These are phyloP conservation scores for Merluccius polli DNA, from an alignment of 2,797 vertebrate genomes.

Conservation along the genomic window DNA sequence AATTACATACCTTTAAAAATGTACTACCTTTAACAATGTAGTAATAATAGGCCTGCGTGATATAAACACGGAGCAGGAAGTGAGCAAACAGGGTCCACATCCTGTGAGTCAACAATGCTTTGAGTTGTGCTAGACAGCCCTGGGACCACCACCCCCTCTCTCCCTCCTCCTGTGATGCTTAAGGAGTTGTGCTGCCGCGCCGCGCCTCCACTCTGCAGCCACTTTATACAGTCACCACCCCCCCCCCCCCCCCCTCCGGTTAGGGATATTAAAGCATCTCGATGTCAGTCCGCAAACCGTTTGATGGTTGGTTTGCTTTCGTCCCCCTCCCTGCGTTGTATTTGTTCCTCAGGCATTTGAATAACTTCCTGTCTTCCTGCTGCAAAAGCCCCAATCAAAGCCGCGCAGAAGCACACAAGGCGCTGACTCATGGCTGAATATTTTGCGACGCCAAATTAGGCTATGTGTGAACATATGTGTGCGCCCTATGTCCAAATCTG, in stretches of 20 bases:
- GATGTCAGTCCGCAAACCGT: constrained; percentile 17
- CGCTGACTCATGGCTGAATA: neutral
- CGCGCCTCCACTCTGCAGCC: neutral
- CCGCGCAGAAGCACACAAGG: neutral
- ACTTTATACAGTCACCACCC: constrained; percentile 13
- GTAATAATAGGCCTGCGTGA: too few species aligned
- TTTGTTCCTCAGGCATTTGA: constrained; percentile 11
- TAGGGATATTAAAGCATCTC: constrained; percentile 34
- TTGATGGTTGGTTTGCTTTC: neutral
- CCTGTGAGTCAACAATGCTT: constrained; percentile 54
- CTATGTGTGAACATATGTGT: neutral
- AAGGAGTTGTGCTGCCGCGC: neutral
- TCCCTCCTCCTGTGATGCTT: constrained; percentile 18
- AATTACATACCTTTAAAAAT: too few species aligned
- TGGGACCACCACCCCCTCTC: too few species aligned
- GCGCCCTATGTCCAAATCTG: neutral
- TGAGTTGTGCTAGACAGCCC: constrained; percentile 51
- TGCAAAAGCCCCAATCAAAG: neutral
- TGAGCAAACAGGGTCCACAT: neutral
- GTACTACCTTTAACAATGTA: neutral
- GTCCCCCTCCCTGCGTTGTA: constrained; percentile 3
- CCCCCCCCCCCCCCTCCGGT: constrained; percentile 27
- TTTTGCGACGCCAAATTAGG: neutral
- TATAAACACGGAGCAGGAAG: neutral
- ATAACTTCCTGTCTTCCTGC: neutral